A percentile compares a stretch with the other conserved stretches of the same genome.
Evolutionary conservation across 2,113 vertebrate species (phyloP).

Genomic region (Amazona vittata): DNA sequence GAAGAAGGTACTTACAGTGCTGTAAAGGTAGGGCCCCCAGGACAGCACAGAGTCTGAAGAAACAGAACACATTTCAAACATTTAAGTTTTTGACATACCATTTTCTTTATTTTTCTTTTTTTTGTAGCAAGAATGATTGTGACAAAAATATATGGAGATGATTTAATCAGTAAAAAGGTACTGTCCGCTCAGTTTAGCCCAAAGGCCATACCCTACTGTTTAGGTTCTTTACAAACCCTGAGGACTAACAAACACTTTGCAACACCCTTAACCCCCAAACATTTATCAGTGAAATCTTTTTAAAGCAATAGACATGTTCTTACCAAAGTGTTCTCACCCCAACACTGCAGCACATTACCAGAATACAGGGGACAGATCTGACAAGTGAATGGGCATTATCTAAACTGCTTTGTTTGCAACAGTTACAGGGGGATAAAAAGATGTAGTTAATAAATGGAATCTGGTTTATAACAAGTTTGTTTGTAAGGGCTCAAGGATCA

Average conservation of each 20-base stretch:
- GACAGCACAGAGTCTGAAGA: slow-evolving; percentile 91
- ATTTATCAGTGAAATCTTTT: not conserved
- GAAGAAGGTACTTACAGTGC: slow-evolving; percentile 82
- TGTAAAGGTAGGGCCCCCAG: slow-evolving; percentile 96
- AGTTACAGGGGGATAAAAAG: not conserved
- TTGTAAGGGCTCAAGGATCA: not conserved
- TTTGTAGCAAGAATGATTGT: not conserved
- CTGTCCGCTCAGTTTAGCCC: not conserved
- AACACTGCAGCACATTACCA: not conserved
- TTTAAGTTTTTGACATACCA: not conserved
- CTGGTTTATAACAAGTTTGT: not conserved
- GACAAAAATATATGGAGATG: not conserved
- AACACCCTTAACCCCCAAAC: not conserved
- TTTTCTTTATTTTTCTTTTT: not conserved
- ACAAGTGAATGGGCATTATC: not conserved
- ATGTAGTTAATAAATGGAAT: not conserved
- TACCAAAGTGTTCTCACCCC: not conserved
- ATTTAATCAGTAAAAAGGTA: not conserved
- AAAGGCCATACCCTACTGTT: not conserved
- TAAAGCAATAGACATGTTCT: not conserved
- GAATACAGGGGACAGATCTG: not conserved
- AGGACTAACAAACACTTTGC: not conserved
- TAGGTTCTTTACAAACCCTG: not conserved
- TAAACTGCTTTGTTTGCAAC: not conserved
- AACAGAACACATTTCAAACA: not conserved